Base-by-base conservation (phyloP, 2,888 invertebrate species). In the Ceramica pisi region DNA sequence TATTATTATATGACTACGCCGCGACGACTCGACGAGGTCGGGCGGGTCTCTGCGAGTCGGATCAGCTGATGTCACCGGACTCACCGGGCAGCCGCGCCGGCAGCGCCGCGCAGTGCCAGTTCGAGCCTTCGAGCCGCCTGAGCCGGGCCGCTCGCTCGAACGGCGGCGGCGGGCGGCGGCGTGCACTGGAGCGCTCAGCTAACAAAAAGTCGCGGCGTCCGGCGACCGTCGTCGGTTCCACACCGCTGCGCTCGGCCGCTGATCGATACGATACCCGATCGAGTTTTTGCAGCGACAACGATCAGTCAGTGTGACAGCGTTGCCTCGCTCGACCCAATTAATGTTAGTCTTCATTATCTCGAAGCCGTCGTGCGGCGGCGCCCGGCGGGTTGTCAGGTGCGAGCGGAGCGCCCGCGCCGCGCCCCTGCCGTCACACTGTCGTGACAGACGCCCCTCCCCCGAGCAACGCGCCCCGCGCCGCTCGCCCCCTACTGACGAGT, bases 271-370 rank as follows among this genome's bases (percentile, higher is more conserved):
- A 61, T 80, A 67, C 51, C 50, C 73, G 71, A 80, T 78, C 74
- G 64, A 71, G 68, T 83, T 80, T 78, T 83, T 85, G 83, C 75
- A 41, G 21, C 19, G 53, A 73, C 67, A 65, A 60, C 80, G 76
- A 80, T 76, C 78, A 75, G 61, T 79, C 76, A 68, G 69, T 60
- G 71, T 72, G 68, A 76, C 71, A 78, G 75, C 70, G 71, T 62
- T 67, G 75, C 77, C 68, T 71, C 77, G 68, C 68, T 71, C 77
- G 68, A 71, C 69, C 84, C 83, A 84, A 86, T 88, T 84, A 85
- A 82, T 84, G 82, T 81, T 82, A 80, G 71, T 77, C 73, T 80
- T 82, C 74, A 83, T 82, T 78, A 81, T 68, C 73, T 75, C 59
- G 57, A 56, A 59, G 46, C 71, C 75, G 75, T 81, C 35, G 41